Conservation (phyloP, 1,140 invertebrate species). For the Zaprionus tsacasi region DNA sequence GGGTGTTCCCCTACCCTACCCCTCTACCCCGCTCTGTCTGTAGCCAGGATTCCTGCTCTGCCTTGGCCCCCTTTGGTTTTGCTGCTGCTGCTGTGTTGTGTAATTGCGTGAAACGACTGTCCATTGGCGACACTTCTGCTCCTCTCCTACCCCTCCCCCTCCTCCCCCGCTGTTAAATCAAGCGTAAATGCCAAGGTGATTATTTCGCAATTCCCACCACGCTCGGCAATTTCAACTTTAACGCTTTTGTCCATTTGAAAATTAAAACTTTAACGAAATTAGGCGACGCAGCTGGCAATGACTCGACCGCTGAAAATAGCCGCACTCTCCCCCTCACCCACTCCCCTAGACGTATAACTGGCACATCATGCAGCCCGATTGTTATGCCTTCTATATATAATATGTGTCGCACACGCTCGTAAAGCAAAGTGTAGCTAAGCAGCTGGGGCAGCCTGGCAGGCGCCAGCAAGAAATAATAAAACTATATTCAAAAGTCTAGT, state of each 20-base stretch:
- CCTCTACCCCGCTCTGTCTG: background rate
- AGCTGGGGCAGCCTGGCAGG: slow-evolving; percentile 20
- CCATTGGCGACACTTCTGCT: slow-evolving; percentile 18
- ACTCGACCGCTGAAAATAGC: slow-evolving; percentile 25
- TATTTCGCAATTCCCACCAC: slow-evolving; percentile 38
- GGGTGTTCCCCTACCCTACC: slow-evolving; percentile 18
- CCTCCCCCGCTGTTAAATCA: slow-evolving; percentile 36
- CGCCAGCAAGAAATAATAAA: slow-evolving; percentile 42
- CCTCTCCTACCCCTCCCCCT: background rate
- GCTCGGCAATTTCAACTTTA: slow-evolving; percentile 10
- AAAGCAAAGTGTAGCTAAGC: slow-evolving; percentile 2
- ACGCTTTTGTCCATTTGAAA: slow-evolving; percentile 11
- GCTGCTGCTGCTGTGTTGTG: slow-evolving; percentile 36
- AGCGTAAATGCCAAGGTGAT: slow-evolving; percentile 62
- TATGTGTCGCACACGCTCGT: slow-evolving; percentile 1
- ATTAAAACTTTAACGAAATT: slow-evolving; percentile 45
- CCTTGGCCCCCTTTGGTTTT: background rate
- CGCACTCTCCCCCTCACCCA: background rate
- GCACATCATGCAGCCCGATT: slow-evolving; percentile 21
- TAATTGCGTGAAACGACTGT: slow-evolving; percentile 58
- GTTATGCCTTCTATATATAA: background rate
- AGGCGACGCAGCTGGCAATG: slow-evolving; percentile 20
- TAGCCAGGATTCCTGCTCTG: background rate
- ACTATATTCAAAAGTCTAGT: slow-evolving; percentile 27
- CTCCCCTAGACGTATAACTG: background rate